phyloP scores from a whole-genome alignment of 2,888 invertebrate genomes.

The Empis stercorea region DNA sequence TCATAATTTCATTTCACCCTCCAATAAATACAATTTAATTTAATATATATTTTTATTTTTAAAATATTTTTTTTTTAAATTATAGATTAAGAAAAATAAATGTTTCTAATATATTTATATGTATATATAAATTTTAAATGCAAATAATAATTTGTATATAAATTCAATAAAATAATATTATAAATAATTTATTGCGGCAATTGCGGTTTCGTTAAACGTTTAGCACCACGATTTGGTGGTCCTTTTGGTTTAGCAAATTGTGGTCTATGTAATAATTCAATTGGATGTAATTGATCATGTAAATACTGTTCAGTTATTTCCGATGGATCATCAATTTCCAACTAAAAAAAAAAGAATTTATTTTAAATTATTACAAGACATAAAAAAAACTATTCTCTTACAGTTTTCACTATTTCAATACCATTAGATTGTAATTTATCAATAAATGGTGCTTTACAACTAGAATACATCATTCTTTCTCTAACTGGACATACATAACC shows the following conservation, averaged over 20 bases:
- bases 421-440: constrained; percentile 69
- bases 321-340: constrained; percentile 81
- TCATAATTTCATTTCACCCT: no score
- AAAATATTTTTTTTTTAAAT: no score
- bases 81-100: no score
- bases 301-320: constrained; percentile 84
- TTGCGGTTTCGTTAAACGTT: constrained; percentile 66
- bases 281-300: constrained; percentile 89
- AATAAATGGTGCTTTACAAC: constrained; percentile 86
- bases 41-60: no score
- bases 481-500: constrained; percentile 92
- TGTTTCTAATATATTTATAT: no score
- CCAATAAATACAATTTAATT: no score
- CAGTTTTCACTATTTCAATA: constrained; percentile 74
- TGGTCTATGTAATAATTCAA: constrained; percentile 71
- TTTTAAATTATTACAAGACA: not conserved
- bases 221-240: constrained; percentile 84
- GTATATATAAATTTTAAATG: no score
- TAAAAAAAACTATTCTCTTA: constrained; percentile 30
- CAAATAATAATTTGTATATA: no score
- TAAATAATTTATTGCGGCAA: no score
- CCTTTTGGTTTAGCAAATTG: constrained; percentile 96
- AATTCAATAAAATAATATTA: no score
- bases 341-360: constrained; percentile 40
- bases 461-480: constrained; percentile 97